Conservation (phyloP, 2,113 vertebrate genomes). For the Chloroceryle aenea region DNA sequence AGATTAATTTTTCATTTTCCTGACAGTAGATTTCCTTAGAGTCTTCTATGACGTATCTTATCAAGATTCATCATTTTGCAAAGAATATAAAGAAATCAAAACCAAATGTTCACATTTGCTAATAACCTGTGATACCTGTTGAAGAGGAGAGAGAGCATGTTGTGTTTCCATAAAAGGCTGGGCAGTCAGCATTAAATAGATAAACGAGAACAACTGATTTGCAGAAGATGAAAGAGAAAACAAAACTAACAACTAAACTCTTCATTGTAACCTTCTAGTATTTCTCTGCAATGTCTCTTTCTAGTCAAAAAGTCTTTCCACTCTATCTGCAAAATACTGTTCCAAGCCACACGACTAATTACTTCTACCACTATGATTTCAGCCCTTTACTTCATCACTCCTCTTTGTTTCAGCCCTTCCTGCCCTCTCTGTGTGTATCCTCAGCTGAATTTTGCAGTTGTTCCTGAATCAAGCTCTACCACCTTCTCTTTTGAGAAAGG, state of each 20-base stretch:
- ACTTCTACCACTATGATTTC: background rate
- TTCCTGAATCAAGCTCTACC: background rate
- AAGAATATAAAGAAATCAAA: conserved; percentile 18
- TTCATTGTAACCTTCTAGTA: background rate
- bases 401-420: background rate
- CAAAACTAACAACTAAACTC: background rate
- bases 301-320: background rate
- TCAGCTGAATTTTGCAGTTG: background rate
- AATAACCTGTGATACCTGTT: background rate
- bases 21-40: conserved; percentile 56
- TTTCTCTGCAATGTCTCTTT: background rate
- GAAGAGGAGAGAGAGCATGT: background rate
- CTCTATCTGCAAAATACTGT: background rate
- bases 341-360: background rate
- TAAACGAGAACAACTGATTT: background rate
- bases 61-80: conserved; percentile 21
- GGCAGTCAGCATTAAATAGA: background rate
- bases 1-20: conserved; percentile 50
- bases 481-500: background rate
- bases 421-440: background rate
- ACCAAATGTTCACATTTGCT: conserved; percentile 8
- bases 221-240: background rate
- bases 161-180: background rate
- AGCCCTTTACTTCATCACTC: background rate
- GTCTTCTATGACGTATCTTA: conserved; percentile 15